Conservation (phyloP, 1,140 invertebrate species). For the Apis florea region DNA sequence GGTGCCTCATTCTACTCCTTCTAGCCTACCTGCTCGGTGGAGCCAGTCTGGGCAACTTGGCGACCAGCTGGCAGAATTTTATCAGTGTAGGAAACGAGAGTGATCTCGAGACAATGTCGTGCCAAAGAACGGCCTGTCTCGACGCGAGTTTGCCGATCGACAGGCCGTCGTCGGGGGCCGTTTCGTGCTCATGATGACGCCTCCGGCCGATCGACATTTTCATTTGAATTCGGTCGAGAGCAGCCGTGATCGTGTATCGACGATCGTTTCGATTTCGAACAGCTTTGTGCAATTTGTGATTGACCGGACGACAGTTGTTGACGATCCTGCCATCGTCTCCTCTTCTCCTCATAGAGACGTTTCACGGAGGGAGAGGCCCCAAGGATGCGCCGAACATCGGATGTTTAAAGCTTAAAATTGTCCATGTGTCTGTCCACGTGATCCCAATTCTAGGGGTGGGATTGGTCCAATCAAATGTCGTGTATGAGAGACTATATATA, state of each 20-base stretch:
- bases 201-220: constrained; percentile 13
- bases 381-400: constrained; percentile 30
- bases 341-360: too few relatives aligned
- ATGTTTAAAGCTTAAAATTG: constrained; percentile 40
- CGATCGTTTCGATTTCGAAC: constrained; percentile 17
- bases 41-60: constrained; percentile 52
- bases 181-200: constrained; percentile 54
- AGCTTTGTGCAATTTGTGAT: constrained; percentile 38
- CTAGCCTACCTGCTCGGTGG: constrained; percentile 66
- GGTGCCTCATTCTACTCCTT: constrained; percentile 77
- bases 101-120: constrained; percentile 19
- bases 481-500: constrained; percentile 16
- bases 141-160: constrained; percentile 1
- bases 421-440: constrained; percentile 9
- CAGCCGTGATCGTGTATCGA: too few relatives aligned
- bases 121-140: background rate
- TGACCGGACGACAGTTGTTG: background rate
- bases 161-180: background rate
- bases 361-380: constrained; percentile 6
- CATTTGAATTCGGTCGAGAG: too few relatives aligned
- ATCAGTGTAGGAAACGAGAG: constrained; percentile 24
- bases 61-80: constrained; percentile 47
- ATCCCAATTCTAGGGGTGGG: constrained; percentile 40
- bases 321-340: too few relatives aligned
- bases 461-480: constrained; percentile 40